phyloP scores from a whole-genome alignment of 1,140 invertebrate species.

The Planococcus citri region DNA sequence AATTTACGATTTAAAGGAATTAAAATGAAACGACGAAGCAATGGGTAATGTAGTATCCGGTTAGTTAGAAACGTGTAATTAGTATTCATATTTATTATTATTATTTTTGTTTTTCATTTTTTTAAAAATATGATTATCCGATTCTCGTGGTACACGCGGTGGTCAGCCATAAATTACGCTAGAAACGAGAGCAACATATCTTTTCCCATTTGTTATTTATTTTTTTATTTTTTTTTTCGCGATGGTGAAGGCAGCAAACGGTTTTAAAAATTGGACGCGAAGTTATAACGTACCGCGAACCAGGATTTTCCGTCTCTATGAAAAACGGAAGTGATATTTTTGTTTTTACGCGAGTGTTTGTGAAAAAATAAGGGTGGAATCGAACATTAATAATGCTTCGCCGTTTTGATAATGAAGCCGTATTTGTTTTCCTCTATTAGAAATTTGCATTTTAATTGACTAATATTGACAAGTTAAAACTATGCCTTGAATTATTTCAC shows the following conservation, averaged over 20 bases:
- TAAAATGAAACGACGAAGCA: slow-evolving; percentile 16
- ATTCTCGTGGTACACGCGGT: slow-evolving; percentile 14
- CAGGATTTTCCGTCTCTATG: slow-evolving; percentile 16
- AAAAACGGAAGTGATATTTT: slow-evolving; percentile 20
- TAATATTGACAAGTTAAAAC: not conserved
- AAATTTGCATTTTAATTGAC: slow-evolving; percentile 4
- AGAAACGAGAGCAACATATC: slow-evolving; percentile 19
- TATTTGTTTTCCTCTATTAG: not conserved
- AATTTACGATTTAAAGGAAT: slow-evolving; percentile 18
- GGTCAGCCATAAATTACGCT: slow-evolving; percentile 9
- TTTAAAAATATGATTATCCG: slow-evolving; percentile 18
- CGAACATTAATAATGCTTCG: slow-evolving; percentile 17
- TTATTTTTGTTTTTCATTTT: slow-evolving; percentile 8
- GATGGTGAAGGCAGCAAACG: not conserved
- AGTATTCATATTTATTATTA: slow-evolving; percentile 20
- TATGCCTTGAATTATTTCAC: no score
- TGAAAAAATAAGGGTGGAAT: slow-evolving; percentile 15
- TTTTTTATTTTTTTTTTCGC: not conserved
- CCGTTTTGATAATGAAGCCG: slow-evolving; percentile 9
- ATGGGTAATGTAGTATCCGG: not conserved
- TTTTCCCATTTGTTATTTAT: slow-evolving; percentile 16
- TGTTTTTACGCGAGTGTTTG: slow-evolving; percentile 19
- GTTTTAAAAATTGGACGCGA: slow-evolving; percentile 15
- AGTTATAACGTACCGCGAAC: slow-evolving; percentile 3
- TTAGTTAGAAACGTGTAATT: slow-evolving; percentile 19